Evolutionary conservation across 2,888 invertebrate species (phyloP).

Genomic region (Azorinus chamasolen): DNA sequence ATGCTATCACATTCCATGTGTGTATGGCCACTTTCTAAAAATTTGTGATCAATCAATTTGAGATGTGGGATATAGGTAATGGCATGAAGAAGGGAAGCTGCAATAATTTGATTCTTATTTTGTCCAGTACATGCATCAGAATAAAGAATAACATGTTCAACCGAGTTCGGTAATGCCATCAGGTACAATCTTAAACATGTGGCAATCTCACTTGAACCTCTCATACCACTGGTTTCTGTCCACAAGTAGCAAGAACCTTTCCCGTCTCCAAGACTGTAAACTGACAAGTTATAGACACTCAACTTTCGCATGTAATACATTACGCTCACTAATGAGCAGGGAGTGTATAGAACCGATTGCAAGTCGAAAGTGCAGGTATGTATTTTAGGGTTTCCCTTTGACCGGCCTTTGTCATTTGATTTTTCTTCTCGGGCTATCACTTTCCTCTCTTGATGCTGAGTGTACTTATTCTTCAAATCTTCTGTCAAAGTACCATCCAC

Average conservation of each 20-base stretch:
- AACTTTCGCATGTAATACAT: slow-evolving; percentile 47
- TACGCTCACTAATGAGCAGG: slow-evolving; percentile 25
- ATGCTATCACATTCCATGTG: slow-evolving; percentile 57
- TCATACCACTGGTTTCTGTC: slow-evolving; percentile 39
- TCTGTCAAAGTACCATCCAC: too few species aligned
- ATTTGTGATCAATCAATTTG: slow-evolving; percentile 44
- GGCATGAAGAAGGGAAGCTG: slow-evolving; percentile 32
- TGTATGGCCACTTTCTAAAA: slow-evolving; percentile 49
- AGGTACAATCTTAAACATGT: slow-evolving; percentile 46
- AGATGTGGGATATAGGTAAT: slow-evolving; percentile 20
- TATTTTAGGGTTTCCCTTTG: slow-evolving; percentile 5
- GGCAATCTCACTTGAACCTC: slow-evolving; percentile 43
- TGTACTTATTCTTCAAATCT: too few species aligned
- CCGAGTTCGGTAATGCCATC: slow-evolving; percentile 5
- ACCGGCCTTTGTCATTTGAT: slow-evolving; percentile 1
- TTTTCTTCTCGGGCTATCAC: slow-evolving; percentile 5
- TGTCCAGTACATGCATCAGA: slow-evolving; percentile 48
- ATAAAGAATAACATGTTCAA: slow-evolving; percentile 44
- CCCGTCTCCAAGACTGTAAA: slow-evolving; percentile 21
- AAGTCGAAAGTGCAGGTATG: slow-evolving; percentile 37
- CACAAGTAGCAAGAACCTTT: slow-evolving; percentile 40
- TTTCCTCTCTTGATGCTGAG: slow-evolving; percentile 8
- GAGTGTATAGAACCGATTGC: slow-evolving; percentile 45
- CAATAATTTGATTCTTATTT: slow-evolving; percentile 45
- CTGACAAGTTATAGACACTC: slow-evolving; percentile 45